Base-by-base conservation (phyloP, 2,888 invertebrate species). In the Crocallis elinguaria region DNA sequence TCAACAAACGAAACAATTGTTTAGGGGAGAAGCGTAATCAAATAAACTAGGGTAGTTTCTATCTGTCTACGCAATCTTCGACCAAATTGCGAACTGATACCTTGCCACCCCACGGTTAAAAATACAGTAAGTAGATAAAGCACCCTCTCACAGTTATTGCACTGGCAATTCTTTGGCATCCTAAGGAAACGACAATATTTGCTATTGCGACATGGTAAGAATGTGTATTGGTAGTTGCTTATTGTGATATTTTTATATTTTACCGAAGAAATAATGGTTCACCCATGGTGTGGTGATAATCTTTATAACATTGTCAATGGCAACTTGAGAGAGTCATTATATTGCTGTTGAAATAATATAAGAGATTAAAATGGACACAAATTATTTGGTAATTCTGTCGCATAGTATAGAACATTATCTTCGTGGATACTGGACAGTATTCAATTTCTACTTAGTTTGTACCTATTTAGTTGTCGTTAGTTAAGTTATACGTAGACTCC, bases 71-170 rank as follows among this genome's bases (percentile, higher is more conserved):
- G 72, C 81, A 77, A 87, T 86, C 84, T 83, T 74, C 64, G 62
- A 66, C 73, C 76, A 77, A 85, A 88, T 86, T 81, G 88, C 71
- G 81, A 88, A 89, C 85, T 88, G 88, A 90, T 89, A 87, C 48
- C 53, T 54, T 44, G 29, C 35, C 33, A 38, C 48, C 48, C 48
- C 30, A 52, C 13, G 23, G 23, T 12, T 32, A 36, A 38, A 21
- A 32, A 11, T 19, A 13, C 13, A 8, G 7, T 23, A 33, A 19
- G 9, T 4, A 9, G 1, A 6, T 32, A 11, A 35, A 35, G 21
- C 8, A 51, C 35, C 5, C 2, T 51, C 14, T 51, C 51, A 7
- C 5, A 35, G 19, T 42, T 16, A 37, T 3, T 11, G 7, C 29
- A 27, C 6, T 2, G 14, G 14, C 11, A 6, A 14, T 23, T 12